phyloP scores from a whole-genome alignment of 1,140 invertebrate species.

The Drosophila takahashii region DNA sequence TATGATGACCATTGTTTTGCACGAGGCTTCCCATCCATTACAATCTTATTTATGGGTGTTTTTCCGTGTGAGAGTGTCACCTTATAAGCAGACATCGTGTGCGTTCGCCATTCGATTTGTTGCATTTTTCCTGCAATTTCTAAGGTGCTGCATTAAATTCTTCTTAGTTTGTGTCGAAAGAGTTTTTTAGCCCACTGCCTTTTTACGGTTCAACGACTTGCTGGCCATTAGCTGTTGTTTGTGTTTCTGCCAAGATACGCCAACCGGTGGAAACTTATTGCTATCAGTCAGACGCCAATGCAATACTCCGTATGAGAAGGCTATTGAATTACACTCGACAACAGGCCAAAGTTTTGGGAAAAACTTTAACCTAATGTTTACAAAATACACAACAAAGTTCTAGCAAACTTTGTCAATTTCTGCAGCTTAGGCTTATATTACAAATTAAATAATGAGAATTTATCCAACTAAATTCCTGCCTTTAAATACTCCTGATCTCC shows the following conservation, averaged over 20 bases:
- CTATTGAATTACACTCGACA: conserved; percentile 74
- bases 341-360: conserved; percentile 12
- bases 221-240: conserved; percentile 53
- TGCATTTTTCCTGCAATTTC: conserved; percentile 6
- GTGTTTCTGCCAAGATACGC: conserved; percentile 51
- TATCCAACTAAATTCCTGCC: no score
- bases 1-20: conserved; percentile 66
- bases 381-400: neutral
- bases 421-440: neutral
- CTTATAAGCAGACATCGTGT: conserved; percentile 25
- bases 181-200: conserved; percentile 39
- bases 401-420: neutral
- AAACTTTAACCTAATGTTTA: neutral
- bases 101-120: conserved; percentile 21
- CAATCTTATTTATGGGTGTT: conserved; percentile 74
- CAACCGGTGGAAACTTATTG: conserved; percentile 57
- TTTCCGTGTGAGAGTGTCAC: conserved; percentile 5
- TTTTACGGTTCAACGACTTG: conserved; percentile 71
- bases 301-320: conserved; percentile 40
- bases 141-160: neutral
- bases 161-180: conserved; percentile 7
- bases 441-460: no score
- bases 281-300: conserved; percentile 81
- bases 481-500: neutral
- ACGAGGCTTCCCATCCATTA: conserved; percentile 52